Conservation (phyloP, 2,888 invertebrate genomes). For the Leptopilina drosophilae region DNA sequence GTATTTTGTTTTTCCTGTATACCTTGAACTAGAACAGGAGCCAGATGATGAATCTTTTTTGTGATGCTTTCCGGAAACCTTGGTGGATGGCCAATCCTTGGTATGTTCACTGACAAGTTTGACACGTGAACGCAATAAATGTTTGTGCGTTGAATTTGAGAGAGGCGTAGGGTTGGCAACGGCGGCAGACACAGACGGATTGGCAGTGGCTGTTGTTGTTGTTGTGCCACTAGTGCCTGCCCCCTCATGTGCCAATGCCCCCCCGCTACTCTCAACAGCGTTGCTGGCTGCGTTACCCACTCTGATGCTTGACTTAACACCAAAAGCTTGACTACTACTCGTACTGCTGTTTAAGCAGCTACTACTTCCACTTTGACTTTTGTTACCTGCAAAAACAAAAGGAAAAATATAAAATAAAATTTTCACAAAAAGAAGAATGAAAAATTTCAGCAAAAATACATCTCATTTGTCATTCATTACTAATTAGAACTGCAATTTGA, state of each 20-base stretch:
- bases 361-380: constrained; percentile 61
- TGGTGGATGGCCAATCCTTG: constrained; percentile 67
- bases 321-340: constrained; percentile 73
- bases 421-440: not conserved
- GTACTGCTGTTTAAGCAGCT: constrained; percentile 69
- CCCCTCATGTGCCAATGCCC: constrained; percentile 76
- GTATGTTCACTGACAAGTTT: constrained; percentile 70
- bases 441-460: not conserved
- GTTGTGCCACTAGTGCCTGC: constrained; percentile 74
- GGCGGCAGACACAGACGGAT: constrained; percentile 73
- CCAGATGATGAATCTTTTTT: constrained; percentile 81
- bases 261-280: constrained; percentile 76
- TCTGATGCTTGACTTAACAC: constrained; percentile 77
- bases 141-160: constrained; percentile 75
- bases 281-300: constrained; percentile 77
- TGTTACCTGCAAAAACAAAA: constrained; percentile 57
- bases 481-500: not conserved
- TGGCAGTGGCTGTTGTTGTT: constrained; percentile 70
- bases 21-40: constrained; percentile 83
- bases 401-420: not conserved
- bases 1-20: constrained; percentile 48
- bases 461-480: constrained; percentile 1
- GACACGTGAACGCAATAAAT: constrained; percentile 72
- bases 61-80: constrained; percentile 70
- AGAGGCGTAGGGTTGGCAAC: constrained; percentile 77